Percentiles rank a stretch among this genome's conserved stretches.
phyloP scores from a whole-genome alignment of 2,113 vertebrate species.

The Planiliza haematocheilus region DNA sequence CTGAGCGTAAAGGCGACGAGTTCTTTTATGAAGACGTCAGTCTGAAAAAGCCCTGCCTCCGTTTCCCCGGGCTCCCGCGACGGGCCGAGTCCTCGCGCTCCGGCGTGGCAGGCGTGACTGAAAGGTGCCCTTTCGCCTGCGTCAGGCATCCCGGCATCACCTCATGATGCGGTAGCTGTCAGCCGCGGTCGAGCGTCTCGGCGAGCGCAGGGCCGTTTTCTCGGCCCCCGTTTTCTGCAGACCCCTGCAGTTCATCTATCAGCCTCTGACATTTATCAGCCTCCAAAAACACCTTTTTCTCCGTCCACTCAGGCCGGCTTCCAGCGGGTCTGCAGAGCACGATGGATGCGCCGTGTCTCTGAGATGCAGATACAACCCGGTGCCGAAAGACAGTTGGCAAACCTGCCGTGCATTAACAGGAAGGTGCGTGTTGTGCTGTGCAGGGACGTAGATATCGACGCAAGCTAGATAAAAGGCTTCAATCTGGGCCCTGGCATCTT shows the following conservation, averaged over 20 bases:
- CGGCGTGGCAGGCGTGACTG: constrained; percentile 44
- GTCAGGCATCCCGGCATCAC: constrained; percentile 70
- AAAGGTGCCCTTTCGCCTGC: constrained; percentile 67
- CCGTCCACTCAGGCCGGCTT: constrained; percentile 33
- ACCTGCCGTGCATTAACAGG: too few species aligned
- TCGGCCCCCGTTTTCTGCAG: constrained; percentile 57
- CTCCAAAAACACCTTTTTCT: constrained; percentile 26
- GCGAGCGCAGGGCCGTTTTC: constrained; percentile 68
- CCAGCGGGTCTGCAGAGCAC: constrained; percentile 24
- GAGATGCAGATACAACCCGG: too few species aligned
- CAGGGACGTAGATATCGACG: background rate
- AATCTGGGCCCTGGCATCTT: too few species aligned
- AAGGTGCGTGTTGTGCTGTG: too few species aligned
- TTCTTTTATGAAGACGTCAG: constrained; percentile 41
- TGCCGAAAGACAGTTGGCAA: too few species aligned
- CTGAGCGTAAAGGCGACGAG: constrained; percentile 43
- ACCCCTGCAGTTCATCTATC: constrained; percentile 65
- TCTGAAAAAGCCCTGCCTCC: constrained; percentile 18
- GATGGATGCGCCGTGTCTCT: background rate
- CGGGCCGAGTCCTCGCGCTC: background rate
- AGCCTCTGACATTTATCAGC: constrained; percentile 74
- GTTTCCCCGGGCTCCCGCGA: too few species aligned
- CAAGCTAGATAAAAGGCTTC: background rate
- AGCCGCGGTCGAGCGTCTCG: constrained; percentile 58
- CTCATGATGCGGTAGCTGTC: constrained; percentile 68